phyloP scores from a whole-genome alignment of 2,888 invertebrate genomes.

The Phania funesta region DNA sequence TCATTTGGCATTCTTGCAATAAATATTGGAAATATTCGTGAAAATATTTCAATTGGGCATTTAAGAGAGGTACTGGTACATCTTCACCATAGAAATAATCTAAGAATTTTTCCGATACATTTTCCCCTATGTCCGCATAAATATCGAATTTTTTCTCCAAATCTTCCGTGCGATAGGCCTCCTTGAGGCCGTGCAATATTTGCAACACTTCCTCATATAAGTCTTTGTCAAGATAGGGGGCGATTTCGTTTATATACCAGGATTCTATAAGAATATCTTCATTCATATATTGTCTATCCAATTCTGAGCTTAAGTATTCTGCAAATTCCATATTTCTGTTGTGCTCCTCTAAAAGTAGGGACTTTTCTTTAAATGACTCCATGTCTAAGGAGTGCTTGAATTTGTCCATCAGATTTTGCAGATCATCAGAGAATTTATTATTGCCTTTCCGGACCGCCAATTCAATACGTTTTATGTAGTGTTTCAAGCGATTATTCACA shows the following conservation, averaged over 20 bases:
- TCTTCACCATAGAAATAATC: constrained; percentile 40
- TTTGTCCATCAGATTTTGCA: constrained; percentile 46
- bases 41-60: constrained; percentile 66
- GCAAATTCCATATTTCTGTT: constrained; percentile 43
- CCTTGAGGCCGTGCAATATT: constrained; percentile 49
- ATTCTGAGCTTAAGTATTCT: constrained; percentile 49
- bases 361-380: constrained; percentile 49
- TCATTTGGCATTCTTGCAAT: constrained; percentile 20
- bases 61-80: constrained; percentile 47
- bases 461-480: constrained; percentile 61
- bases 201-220: constrained; percentile 47
- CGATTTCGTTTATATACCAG: constrained; percentile 65
- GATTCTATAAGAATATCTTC: constrained; percentile 67
- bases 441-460: constrained; percentile 31
- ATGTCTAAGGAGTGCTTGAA: constrained; percentile 49
- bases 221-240: constrained; percentile 28
- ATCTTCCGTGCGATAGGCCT: constrained; percentile 37
- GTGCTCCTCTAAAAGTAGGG: constrained; percentile 42
- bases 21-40: constrained; percentile 64
- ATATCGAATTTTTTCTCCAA: constrained; percentile 66
- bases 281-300: constrained; percentile 68
- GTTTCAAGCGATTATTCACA: constrained; percentile 62
- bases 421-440: constrained; percentile 38
- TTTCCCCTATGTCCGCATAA: constrained; percentile 62
- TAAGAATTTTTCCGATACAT: constrained; percentile 46